A percentile compares a stretch with the other conserved stretches of the same genome.
phyloP scores from a whole-genome alignment of 2,888 invertebrate species.

The Blera fallax region DNA sequence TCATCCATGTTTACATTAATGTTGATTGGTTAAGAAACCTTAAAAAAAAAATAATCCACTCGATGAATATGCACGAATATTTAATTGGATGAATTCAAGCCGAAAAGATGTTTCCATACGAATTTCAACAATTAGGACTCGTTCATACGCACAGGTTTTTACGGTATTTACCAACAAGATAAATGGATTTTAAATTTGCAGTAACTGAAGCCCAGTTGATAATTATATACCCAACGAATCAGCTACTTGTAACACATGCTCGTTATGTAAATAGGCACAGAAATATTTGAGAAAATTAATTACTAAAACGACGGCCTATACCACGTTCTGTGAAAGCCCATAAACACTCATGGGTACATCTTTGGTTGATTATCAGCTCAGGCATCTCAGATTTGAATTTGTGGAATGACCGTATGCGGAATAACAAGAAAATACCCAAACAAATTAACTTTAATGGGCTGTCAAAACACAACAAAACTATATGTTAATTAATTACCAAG shows the following conservation, averaged over 20 bases:
- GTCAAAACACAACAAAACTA: slow-evolving; percentile 35
- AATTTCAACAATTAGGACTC: not conserved
- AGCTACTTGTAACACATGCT: slow-evolving; percentile 5
- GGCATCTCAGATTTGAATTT: not conserved
- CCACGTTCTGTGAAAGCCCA: not conserved
- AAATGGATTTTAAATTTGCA: not conserved
- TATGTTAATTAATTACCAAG: slow-evolving; percentile 44
- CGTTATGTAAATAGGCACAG: not conserved
- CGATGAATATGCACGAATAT: not conserved
- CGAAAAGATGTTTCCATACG: not conserved
- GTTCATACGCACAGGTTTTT: not conserved
- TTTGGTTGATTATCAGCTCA: not conserved
- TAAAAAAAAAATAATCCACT: not conserved
- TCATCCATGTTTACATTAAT: not conserved
- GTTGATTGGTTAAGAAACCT: not conserved
- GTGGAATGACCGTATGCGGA: not conserved
- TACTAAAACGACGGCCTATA: not conserved
- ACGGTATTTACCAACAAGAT: not conserved
- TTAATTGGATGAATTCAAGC: not conserved
- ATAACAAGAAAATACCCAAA: not conserved
- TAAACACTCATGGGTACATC: not conserved
- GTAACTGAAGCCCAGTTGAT: not conserved
- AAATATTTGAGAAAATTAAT: slow-evolving; percentile 1
- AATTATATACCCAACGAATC: not conserved
- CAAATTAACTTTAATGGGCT: slow-evolving; percentile 47